Conservation (phyloP, 2,888 invertebrate genomes). For the Heteropelma amictum region DNA sequence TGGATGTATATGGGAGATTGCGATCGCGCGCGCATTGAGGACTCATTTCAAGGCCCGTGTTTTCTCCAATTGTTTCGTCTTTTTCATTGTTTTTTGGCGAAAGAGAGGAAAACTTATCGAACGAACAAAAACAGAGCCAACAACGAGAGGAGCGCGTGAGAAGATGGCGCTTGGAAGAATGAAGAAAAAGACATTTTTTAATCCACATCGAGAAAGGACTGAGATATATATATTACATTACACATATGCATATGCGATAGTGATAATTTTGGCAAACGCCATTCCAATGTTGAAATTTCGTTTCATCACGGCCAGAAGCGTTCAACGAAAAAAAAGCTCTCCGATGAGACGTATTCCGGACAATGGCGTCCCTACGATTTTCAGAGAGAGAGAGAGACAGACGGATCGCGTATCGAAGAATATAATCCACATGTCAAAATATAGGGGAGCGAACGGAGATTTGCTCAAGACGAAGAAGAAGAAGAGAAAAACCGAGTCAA, state of each 20-base stretch:
- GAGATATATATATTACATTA: constrained; percentile 63
- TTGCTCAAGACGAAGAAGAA: neutral
- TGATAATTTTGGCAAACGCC: constrained; percentile 63
- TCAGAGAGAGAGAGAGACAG: neutral
- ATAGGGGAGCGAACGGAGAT: neutral
- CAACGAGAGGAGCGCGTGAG: constrained; percentile 6
- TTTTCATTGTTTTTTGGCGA: neutral
- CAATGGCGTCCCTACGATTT: too few relatives aligned
- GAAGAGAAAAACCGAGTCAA: constrained; percentile 21
- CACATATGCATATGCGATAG: constrained; percentile 22
- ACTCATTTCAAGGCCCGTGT: constrained; percentile 36
- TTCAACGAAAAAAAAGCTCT: neutral
- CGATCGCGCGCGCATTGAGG: constrained; percentile 21
- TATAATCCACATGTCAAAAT: constrained; percentile 1
- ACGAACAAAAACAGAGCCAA: constrained; percentile 7
- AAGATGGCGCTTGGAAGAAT: neutral
- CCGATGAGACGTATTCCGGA: neutral
- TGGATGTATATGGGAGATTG: constrained; percentile 50
- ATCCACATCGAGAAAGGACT: constrained; percentile 60
- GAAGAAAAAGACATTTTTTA: constrained; percentile 6
- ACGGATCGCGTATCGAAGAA: constrained; percentile 1
- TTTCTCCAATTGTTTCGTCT: constrained; percentile 14
- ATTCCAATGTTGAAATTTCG: constrained; percentile 74
- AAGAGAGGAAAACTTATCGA: neutral
- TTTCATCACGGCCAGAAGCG: constrained; percentile 63